Evolutionary conservation across 2,888 invertebrate genomes (phyloP).

Genomic region (Erebia epiphron): DNA sequence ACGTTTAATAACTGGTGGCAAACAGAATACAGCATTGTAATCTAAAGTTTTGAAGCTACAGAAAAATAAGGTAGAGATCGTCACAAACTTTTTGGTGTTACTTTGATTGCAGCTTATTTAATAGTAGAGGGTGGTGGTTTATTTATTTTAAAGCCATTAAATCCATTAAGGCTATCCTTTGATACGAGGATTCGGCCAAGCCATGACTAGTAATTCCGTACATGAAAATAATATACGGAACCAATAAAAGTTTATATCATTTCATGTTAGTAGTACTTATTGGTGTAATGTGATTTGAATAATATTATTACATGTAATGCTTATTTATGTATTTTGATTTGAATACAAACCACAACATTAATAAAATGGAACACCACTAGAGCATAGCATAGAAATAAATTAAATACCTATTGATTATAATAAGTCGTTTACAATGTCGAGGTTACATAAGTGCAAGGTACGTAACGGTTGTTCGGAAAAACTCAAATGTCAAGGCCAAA

Average conservation of each 20-base stretch:
- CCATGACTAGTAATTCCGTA: neutral
- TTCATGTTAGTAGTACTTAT: no score
- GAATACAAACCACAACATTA: neutral
- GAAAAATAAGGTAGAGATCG: no score
- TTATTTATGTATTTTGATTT: neutral
- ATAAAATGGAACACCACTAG: neutral
- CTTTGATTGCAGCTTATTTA: no score
- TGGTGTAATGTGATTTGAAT: no score
- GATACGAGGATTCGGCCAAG: no score
- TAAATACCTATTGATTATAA: neutral
- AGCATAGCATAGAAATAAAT: neutral
- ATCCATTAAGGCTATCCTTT: no score
- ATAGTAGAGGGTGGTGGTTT: no score
- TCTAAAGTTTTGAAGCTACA: no score
- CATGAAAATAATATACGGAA: neutral
- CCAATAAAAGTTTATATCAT: neutral
- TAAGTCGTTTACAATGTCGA: neutral
- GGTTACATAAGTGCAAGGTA: neutral
- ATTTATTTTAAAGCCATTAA: no score
- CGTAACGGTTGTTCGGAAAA: neutral
- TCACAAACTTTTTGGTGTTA: no score
- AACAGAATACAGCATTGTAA: neutral
- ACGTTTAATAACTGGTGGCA: conserved; percentile 87
- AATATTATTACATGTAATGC: neutral
- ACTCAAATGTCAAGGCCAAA: neutral